These are phyloP conservation scores for Heliconius hortense DNA, from an alignment of 2,888 invertebrate genomes.

Conservation along the genomic window DNA sequence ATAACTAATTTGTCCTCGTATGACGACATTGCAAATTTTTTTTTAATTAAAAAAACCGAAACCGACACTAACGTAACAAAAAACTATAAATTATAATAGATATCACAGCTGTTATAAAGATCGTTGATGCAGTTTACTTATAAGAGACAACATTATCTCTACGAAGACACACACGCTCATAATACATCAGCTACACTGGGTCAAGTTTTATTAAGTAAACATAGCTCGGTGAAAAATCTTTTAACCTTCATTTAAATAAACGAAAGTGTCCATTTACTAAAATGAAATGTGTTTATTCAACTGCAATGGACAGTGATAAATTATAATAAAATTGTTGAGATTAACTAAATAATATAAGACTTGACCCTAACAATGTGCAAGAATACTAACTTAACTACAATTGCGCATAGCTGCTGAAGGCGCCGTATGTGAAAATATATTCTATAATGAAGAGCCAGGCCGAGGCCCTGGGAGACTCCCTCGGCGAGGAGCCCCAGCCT, in stretches of 20 bases:
- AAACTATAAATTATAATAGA: conserved; percentile 22
- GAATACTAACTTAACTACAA: conserved; percentile 45
- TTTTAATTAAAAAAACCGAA: not conserved
- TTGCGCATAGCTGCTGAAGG: conserved; percentile 92
- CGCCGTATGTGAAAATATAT: conserved; percentile 97
- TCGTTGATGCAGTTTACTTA: not conserved
- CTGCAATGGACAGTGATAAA: not conserved
- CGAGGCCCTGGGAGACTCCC: conserved; percentile 82
- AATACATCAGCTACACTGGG: conserved; percentile 23
- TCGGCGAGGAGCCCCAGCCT: conserved; percentile 77
- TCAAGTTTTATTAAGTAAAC: conserved; percentile 32
- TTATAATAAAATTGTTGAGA: not conserved
- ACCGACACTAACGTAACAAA: conserved; percentile 30
- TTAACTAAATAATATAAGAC: conserved; percentile 15
- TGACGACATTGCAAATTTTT: too few species aligned
- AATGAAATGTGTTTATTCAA: not conserved
- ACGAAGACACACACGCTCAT: conserved; percentile 17
- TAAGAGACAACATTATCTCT: conserved; percentile 3
- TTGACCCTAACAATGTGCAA: conserved; percentile 21
- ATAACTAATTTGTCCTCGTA: too few species aligned
- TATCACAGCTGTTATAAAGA: conserved; percentile 17
- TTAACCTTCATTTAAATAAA: conserved; percentile 4
- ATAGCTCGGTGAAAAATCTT: conserved; percentile 22
- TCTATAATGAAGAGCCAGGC: conserved; percentile 97
- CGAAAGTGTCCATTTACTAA: not conserved